phyloP scores from a whole-genome alignment of 2,797 vertebrate genomes.

The Sternarchorhynchus goeldii region DNA sequence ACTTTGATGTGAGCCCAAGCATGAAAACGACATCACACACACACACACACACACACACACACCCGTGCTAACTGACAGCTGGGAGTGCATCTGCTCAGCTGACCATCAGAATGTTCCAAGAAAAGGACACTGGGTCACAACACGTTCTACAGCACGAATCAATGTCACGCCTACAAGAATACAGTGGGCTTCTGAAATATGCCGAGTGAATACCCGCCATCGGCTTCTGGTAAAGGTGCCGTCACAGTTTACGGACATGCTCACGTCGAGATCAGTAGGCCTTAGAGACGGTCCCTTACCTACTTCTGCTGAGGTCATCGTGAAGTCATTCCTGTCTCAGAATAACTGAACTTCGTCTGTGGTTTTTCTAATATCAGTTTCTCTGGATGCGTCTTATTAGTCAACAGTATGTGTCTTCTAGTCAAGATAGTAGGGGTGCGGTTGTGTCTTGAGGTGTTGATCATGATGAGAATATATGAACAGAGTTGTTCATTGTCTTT shows the following conservation, averaged over 20 bases:
- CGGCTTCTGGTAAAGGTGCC: neutral
- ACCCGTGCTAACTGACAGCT: conserved; percentile 36
- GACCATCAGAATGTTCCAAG: neutral
- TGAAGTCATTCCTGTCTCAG: too few relatives aligned
- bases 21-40: conserved; percentile 27
- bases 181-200: conserved; percentile 11
- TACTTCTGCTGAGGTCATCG: neutral
- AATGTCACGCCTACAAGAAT: neutral
- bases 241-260: neutral
- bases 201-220: neutral
- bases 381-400: too few relatives aligned
- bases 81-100: conserved; percentile 31
- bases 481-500: conserved; percentile 12
- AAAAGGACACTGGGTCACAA: conserved; percentile 4
- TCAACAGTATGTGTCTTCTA: neutral
- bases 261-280: neutral
- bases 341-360: neutral
- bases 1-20: conserved; percentile 23
- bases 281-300: neutral
- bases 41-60: conserved; percentile 7
- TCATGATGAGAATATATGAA: neutral
- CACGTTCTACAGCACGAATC: neutral
- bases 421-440: neutral
- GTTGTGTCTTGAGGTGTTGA: neutral
- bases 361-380: too few relatives aligned